A percentile compares a stretch with the other conserved stretches of the same genome.
These are phyloP conservation scores for Tetraneura akinire DNA, from an alignment of 1,140 invertebrate species.

Conservation along the genomic window DNA sequence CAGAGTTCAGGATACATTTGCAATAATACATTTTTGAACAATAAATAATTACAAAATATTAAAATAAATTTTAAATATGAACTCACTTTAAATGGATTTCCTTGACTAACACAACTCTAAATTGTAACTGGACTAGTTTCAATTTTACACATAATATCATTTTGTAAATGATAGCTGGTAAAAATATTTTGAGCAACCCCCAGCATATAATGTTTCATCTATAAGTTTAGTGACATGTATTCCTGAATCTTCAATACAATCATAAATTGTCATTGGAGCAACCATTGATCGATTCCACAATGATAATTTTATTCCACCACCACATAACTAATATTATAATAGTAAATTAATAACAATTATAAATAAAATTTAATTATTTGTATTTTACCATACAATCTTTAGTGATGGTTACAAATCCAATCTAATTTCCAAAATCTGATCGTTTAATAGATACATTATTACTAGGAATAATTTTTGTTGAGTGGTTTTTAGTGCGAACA, in stretches of 20 bases:
- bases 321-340: slow-evolving; percentile 73
- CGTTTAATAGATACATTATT: slow-evolving; percentile 69
- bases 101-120: slow-evolving; percentile 71
- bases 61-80: not conserved
- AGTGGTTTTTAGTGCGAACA: slow-evolving; percentile 64
- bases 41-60: not conserved
- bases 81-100: slow-evolving; percentile 68
- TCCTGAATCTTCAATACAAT: slow-evolving; percentile 64
- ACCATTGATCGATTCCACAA: slow-evolving; percentile 81
- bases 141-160: slow-evolving; percentile 74
- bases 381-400: slow-evolving; percentile 82
- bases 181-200: slow-evolving; percentile 71
- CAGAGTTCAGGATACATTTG: not conserved
- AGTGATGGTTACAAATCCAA: slow-evolving; percentile 75
- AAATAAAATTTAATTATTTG: not conserved
- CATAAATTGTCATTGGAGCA: slow-evolving; percentile 69
- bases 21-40: not conserved
- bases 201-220: slow-evolving; percentile 80
- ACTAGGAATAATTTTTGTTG: slow-evolving; percentile 71
- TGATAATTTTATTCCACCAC: slow-evolving; percentile 78
- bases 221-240: slow-evolving; percentile 77
- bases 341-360: not conserved
- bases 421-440: slow-evolving; percentile 83
- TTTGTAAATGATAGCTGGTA: slow-evolving; percentile 78
- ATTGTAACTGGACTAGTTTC: slow-evolving; percentile 76